Percentiles rank a stretch among this genome's conserved stretches.
These are phyloP conservation scores for Drosophila neonasuta DNA, from an alignment of 2,888 invertebrate species.

Conservation along the genomic window DNA sequence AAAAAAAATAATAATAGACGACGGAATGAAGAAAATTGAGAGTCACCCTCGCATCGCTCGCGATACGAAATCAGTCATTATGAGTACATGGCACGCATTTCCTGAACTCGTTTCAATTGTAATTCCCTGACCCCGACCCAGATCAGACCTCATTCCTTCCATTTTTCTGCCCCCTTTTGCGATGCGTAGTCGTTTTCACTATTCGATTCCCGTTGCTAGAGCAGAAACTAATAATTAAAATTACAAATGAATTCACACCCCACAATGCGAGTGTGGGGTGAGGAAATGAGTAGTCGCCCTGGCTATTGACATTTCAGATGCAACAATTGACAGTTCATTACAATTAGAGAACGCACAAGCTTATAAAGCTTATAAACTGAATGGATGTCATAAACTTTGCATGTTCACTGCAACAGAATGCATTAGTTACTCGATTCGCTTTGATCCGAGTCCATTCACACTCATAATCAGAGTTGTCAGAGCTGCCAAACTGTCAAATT, in stretches of 20 bases:
- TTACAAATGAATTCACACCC: constrained; percentile 74
- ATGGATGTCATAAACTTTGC: constrained; percentile 16
- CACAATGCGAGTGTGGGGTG: constrained; percentile 19
- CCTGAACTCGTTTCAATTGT: constrained; percentile 33
- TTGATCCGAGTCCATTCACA: constrained; percentile 25
- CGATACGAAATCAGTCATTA: constrained; percentile 39
- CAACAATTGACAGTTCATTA: neutral
- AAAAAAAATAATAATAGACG: neutral
- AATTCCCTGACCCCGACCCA: neutral
- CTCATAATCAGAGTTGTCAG: constrained; percentile 2
- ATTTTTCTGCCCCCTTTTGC: neutral
- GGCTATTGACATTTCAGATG: constrained; percentile 20
- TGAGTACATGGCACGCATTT: constrained; percentile 53
- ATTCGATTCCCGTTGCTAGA: constrained; percentile 11
- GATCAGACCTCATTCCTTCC: neutral
- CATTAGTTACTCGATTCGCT: constrained; percentile 35
- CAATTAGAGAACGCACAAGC: neutral
- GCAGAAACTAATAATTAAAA: constrained; percentile 68
- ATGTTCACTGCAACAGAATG: constrained; percentile 8
- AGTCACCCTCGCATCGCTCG: constrained; percentile 20
- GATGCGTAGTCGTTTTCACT: neutral
- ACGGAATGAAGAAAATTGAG: neutral
- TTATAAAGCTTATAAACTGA: too few species aligned
- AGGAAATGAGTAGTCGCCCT: constrained; percentile 7
- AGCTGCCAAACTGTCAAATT: constrained; percentile 45